Evolutionary conservation across 2,797 vertebrate species (phyloP).

Genomic region (Eurystomus glaucurus): DNA sequence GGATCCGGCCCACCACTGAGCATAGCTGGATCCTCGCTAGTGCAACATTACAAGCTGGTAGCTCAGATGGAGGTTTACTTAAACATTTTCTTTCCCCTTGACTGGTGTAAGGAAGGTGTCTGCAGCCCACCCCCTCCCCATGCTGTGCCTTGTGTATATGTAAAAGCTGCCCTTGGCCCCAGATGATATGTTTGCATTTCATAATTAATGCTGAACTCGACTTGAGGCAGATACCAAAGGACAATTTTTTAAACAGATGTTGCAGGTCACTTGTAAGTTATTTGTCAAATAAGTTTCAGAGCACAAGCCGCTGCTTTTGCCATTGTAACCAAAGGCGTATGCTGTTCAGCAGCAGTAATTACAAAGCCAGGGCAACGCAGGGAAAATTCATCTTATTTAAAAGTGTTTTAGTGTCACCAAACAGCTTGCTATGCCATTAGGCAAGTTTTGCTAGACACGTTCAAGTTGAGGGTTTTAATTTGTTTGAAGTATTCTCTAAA

Average conservation of each 20-base stretch:
- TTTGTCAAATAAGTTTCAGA: constrained; percentile 62
- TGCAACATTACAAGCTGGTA: rapidly evolving
- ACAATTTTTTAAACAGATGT: constrained; percentile 66
- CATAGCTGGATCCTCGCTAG: background rate
- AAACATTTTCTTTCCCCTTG: constrained; percentile 14
- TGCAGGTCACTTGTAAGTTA: constrained; percentile 64
- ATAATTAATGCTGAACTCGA: constrained; percentile 69
- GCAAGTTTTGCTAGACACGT: constrained; percentile 81
- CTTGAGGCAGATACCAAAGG: constrained; percentile 42
- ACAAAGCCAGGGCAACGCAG: constrained; percentile 78
- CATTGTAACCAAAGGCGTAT: constrained; percentile 61
- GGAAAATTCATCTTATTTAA: constrained; percentile 84
- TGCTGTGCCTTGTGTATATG: background rate
- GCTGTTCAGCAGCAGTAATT: constrained; percentile 66
- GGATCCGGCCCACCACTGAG: background rate
- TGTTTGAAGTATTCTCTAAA: constrained; percentile 85
- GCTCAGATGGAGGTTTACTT: background rate
- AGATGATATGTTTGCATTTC: constrained; percentile 70
- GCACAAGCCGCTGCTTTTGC: constrained; percentile 73
- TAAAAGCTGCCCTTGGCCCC: constrained; percentile 46
- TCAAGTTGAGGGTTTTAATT: constrained; percentile 86
- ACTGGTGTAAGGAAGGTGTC: background rate
- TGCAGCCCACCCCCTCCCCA: rapidly evolving
- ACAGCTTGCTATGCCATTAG: constrained; percentile 78
- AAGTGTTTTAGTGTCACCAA: constrained; percentile 81